Percentiles rank a stretch among this genome's conserved stretches.
Conservation (phyloP, 92 coral and sea anemone genomes). For the Muricea muricata region DNA sequence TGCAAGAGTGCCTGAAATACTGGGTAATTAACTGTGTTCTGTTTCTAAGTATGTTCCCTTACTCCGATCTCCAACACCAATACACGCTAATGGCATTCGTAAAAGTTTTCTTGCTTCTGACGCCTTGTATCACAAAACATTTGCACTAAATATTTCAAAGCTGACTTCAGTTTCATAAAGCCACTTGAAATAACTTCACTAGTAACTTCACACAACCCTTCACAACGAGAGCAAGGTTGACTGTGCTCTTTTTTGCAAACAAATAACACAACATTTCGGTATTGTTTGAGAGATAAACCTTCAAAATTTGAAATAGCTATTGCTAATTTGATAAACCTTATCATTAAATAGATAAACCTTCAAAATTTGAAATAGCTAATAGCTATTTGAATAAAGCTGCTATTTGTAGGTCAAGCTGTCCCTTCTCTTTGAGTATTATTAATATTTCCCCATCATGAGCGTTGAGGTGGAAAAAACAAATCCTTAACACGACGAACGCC, state of each 20-base stretch:
- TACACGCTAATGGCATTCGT: slow-evolving; percentile 43
- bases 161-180: slow-evolving; percentile 30
- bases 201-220: slow-evolving; percentile 43
- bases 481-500: neutral
- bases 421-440: slow-evolving; percentile 35
- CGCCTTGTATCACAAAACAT: slow-evolving; percentile 53
- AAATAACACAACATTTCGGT: slow-evolving; percentile 36
- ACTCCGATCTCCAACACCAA: slow-evolving; percentile 36
- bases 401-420: slow-evolving; percentile 36
- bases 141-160: slow-evolving; percentile 41
- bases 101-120: slow-evolving; percentile 43
- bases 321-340: neutral
- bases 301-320: slow-evolving; percentile 60
- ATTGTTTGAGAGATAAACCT: slow-evolving; percentile 53
- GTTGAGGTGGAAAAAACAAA: neutral
- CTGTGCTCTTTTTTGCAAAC: slow-evolving; percentile 50
- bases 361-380: too few species aligned
- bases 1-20: slow-evolving; percentile 27
- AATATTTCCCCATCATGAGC: neutral
- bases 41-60: slow-evolving; percentile 40
- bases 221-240: slow-evolving; percentile 51
- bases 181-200: slow-evolving; percentile 36
- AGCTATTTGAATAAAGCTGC: slow-evolving; percentile 44
- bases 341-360: too few species aligned
- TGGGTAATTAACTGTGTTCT: slow-evolving; percentile 15